phyloP scores from a whole-genome alignment of 2,797 vertebrate genomes.

The Aselliscus stoliczkanus region DNA sequence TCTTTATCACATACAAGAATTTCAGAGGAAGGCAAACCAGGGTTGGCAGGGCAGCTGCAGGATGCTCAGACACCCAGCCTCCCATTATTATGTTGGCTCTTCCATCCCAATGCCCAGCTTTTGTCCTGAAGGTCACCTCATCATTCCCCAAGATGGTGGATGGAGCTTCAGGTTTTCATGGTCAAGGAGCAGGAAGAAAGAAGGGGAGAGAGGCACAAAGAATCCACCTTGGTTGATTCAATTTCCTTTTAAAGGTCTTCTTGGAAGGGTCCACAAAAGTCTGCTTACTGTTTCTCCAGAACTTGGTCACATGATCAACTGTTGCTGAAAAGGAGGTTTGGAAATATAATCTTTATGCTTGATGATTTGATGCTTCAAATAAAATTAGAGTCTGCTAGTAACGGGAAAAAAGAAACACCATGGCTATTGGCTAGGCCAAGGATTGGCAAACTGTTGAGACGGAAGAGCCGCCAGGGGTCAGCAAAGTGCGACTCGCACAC shows the following conservation, averaged over 20 bases:
- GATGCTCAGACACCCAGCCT: neutral
- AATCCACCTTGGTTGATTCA: neutral
- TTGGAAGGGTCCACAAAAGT: neutral
- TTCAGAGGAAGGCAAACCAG: neutral
- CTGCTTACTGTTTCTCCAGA: neutral
- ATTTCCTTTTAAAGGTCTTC: neutral
- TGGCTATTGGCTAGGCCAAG: neutral
- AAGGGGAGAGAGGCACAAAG: neutral
- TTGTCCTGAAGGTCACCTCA: neutral
- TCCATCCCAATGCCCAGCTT: neutral
- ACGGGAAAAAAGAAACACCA: neutral
- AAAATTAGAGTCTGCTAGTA: neutral
- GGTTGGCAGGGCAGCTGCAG: neutral
- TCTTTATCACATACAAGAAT: neutral
- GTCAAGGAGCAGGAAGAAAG: neutral
- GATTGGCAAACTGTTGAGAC: too few species aligned
- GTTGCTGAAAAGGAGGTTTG: neutral
- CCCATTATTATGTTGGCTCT: neutral
- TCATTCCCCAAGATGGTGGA: neutral
- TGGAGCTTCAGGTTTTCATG: neutral
- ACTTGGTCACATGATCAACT: neutral
- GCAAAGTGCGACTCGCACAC: too few species aligned
- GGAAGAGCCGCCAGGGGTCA: too few species aligned
- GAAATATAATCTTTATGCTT: neutral
- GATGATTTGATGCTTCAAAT: neutral